Evolutionary conservation across 2,888 invertebrate genomes (phyloP).

Genomic region (Drosophila percnosoma): DNA sequence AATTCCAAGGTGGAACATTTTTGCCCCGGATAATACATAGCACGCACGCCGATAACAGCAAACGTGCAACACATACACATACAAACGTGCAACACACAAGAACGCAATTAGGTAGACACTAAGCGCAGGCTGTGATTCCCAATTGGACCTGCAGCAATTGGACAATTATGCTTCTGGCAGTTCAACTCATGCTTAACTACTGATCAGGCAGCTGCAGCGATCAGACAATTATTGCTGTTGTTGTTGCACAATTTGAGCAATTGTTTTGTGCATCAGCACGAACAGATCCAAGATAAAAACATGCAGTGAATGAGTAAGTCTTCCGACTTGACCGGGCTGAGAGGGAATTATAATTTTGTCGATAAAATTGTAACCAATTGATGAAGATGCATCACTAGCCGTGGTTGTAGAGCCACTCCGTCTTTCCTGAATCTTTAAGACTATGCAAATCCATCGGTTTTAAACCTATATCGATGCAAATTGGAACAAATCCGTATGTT

Average conservation of each 20-base stretch:
- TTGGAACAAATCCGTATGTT: not conserved
- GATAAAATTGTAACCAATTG: not conserved
- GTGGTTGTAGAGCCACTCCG: not conserved
- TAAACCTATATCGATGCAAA: not conserved
- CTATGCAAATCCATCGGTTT: not conserved
- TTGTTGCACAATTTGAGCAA: not conserved
- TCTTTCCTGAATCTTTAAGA: not conserved
- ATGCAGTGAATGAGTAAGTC: not conserved
- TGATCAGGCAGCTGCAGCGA: not conserved
- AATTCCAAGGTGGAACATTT: slow-evolving; percentile 40
- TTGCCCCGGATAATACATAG: slow-evolving; percentile 25
- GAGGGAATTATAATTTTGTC: too few species aligned
- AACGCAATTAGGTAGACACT: slow-evolving; percentile 43
- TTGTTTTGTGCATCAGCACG: too few species aligned
- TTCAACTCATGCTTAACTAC: not conserved
- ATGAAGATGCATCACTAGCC: not conserved
- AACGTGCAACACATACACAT: slow-evolving; percentile 1
- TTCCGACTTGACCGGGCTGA: not conserved
- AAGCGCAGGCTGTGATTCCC: slow-evolving; percentile 21
- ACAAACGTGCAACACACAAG: slow-evolving; percentile 12
- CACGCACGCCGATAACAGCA: slow-evolving; percentile 19
- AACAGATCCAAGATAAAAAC: too few species aligned
- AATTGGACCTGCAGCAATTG: slow-evolving; percentile 8
- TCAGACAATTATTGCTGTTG: not conserved
- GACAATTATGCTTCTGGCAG: not conserved